Percentiles rank a stretch among this genome's conserved stretches.
Conservation (phyloP, 2,888 invertebrate species). For the Mantis religiosa region DNA sequence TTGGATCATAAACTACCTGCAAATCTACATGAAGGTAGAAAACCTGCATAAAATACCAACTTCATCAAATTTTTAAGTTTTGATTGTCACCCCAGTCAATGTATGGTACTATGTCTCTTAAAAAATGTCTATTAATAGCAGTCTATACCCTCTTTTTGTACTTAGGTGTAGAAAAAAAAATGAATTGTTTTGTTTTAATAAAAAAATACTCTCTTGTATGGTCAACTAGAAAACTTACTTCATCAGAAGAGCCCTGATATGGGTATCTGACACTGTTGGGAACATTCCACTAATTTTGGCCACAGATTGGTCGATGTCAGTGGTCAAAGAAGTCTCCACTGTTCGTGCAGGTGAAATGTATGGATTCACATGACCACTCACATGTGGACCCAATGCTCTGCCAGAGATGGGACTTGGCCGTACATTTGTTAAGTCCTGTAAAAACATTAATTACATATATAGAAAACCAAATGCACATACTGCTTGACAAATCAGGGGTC, state of each 20-base stretch:
- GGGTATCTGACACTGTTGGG: conserved; percentile 84
- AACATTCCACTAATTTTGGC: conserved; percentile 82
- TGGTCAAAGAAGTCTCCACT: conserved; percentile 60
- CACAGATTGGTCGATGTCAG: conserved; percentile 69
- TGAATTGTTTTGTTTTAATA: too few relatives aligned
- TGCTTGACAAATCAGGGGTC: too few relatives aligned
- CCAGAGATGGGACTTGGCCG: conserved; percentile 49
- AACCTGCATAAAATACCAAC: too few relatives aligned
- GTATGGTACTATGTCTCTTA: too few relatives aligned
- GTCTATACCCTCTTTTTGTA: too few relatives aligned
- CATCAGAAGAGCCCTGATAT: conserved; percentile 78
- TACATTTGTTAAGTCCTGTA: conserved; percentile 49
- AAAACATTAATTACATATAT: conserved; percentile 45
- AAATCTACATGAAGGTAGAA: too few relatives aligned
- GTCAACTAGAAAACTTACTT: conserved; percentile 62
- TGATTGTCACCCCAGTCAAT: too few relatives aligned
- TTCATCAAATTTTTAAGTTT: too few relatives aligned
- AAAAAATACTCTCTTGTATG: too few relatives aligned
- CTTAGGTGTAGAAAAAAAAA: too few relatives aligned
- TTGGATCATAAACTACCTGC: too few relatives aligned
- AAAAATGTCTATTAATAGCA: too few relatives aligned
- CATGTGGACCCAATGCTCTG: conserved; percentile 46
- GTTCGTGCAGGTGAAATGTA: conserved; percentile 39
- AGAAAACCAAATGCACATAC: conserved; percentile 31
- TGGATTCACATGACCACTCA: conserved; percentile 38